These are phyloP conservation scores for Pteronotus mesoamericanus DNA, from an alignment of 2,797 vertebrate genomes.

Conservation along the genomic window DNA sequence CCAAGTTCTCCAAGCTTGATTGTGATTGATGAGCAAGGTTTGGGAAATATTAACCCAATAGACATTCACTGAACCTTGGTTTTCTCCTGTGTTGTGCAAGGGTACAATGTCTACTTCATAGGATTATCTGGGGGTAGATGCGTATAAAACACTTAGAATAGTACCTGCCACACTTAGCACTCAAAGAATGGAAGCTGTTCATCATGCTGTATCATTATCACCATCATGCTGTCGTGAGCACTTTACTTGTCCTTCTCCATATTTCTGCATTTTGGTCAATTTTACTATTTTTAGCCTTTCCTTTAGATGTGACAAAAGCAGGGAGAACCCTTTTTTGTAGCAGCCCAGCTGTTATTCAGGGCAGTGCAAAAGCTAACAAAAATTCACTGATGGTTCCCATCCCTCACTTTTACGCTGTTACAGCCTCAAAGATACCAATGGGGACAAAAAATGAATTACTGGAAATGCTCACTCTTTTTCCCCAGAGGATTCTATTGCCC, in stretches of 20 bases:
- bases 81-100: not conserved
- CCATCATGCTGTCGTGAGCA: not conserved
- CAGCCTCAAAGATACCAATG: not conserved
- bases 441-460: not conserved
- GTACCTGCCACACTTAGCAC: not conserved
- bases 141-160: not conserved
- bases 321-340: not conserved
- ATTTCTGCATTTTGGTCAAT: conserved; percentile 7
- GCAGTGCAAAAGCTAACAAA: not conserved
- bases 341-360: not conserved
- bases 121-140: not conserved
- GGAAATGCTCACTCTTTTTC: not conserved
- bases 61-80: not conserved
- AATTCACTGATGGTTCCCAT: not conserved
- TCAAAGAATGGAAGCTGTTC: not conserved
- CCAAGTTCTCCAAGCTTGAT: not conserved
- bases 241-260: not conserved
- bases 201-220: not conserved
- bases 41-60: not conserved
- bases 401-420: not conserved
- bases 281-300: conserved; percentile 9
- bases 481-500: not conserved
- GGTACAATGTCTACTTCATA: not conserved
- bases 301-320: not conserved
- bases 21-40: not conserved